Base-by-base conservation (phyloP, 37 sponge, comb jelly and placozoan genomes). In the Mnemiopsis leidyi region DNA sequence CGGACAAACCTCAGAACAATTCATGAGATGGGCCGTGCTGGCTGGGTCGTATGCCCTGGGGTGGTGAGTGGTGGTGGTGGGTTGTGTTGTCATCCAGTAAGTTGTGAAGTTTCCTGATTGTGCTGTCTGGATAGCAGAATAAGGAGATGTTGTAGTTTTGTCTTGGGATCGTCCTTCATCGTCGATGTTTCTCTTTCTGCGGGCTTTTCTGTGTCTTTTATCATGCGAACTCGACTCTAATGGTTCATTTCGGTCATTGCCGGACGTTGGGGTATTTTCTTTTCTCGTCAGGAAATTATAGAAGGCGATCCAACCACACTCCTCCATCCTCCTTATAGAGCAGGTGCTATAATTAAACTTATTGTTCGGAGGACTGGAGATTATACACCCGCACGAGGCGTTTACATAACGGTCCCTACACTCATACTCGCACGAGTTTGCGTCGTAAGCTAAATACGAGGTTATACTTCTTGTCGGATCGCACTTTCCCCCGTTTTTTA, bases 241-340 rank as follows among this genome's bases (percentile, higher is more conserved):
- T n/a, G n/a, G n/a, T n/a, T n/a, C n/a, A n/a, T n/a, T n/a, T n/a
- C n/a, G n/a, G 13, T 48, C 9, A 13, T 13, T 48, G 13, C 13
- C 13, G 61, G 5, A 13, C n/a, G 5, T 13, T 3, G 75, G 75
- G 21, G n/a, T 71, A 18, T 29, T 71, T 24, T 71, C 75, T 5
- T 71, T 24, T 18, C 75, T 13, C 5, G 75, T 71, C 5, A 71
- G 30, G 30, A 71, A 71, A 18, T 71, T 23, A 24, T 71, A 71
- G n/a, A 23, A 71, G n/a, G 75, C 75, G n/a, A 71, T 3, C 75
- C 75, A 71, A 5, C 75, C 75, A 71, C 75, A 71, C 2, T 71
- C 30, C 75, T 71, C 30, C 75, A 71, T 71, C 75, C 20, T 13
- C n/a, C 75, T 71, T 23, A 71, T 71, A n/a, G 75, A 29, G 30